Base-by-base conservation (phyloP, 2,113 vertebrate genomes). In the Rhinolophus ferrumequinum region DNA sequence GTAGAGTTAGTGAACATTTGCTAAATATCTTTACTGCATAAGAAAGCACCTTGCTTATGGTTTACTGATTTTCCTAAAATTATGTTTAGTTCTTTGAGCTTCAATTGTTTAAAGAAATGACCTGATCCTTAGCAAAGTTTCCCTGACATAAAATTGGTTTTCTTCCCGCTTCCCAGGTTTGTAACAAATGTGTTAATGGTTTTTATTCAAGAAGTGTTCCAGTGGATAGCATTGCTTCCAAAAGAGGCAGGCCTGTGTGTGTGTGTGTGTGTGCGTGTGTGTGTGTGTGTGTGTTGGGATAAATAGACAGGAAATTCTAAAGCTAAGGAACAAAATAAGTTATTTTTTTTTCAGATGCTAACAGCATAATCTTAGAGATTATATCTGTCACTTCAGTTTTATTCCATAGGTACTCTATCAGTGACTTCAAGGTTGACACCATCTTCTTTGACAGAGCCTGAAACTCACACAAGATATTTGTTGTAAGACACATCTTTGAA, bases 351-450 rank as follows among this genome's bases (percentile, higher is more conserved):
- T 90, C 85, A 93, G n/a, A 69, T 75, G 88, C 87, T 95, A 80
- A 62, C 79, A 97, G 85, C 19, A 92, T 89, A 97, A 97, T 93
- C 84, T 50, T 81, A 70, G 82, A 89, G 79, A 94, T 95, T 97
- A 96, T 97, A 98, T 86, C 69, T 98, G 82, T 88, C 84, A 92
- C 24, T 97, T 98, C 35, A 97, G 19, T 50, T 98, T 76, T 97
- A 82, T 97, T 95, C 96, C 70, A 83, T 47, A 3, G 44, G 38
- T 86, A 85, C 30, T 96, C 50, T 97, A 35, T 90, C 24, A 52
- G 56, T 95, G 92, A 83, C 66, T 98, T 96, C 2, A 94, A 96
- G 90, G 92, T 64, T 33, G 10, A 81, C 21, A 86, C 1, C 47
- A 79, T 97, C 92, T 94, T 72, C 64, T 96, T 97, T 82, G 82